These are phyloP conservation scores for Siniperca undulata DNA, from an alignment of 2,797 vertebrate genomes.

Conservation along the genomic window DNA sequence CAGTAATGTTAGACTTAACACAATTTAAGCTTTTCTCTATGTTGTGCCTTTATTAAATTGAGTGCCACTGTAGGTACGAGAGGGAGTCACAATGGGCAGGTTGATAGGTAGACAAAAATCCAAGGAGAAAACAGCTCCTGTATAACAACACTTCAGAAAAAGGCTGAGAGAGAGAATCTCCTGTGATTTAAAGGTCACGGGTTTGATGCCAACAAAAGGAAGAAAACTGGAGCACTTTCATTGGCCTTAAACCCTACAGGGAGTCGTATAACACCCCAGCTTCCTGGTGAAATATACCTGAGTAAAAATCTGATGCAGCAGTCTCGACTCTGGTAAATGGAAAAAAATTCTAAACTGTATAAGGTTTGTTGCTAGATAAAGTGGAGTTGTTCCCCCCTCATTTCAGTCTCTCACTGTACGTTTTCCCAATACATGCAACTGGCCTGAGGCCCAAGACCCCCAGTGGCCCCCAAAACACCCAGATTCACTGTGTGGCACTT, in stretches of 20 bases:
- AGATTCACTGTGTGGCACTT: slow-evolving; percentile 37
- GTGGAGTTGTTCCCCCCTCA: neutral
- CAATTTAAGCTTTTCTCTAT: slow-evolving; percentile 65
- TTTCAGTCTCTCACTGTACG: neutral
- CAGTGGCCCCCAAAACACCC: slow-evolving; percentile 1
- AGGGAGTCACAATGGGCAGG: slow-evolving; percentile 45
- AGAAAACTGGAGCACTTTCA: slow-evolving; percentile 63
- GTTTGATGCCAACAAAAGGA: slow-evolving; percentile 66
- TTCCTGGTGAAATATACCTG: slow-evolving; percentile 36
- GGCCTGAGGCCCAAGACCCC: neutral
- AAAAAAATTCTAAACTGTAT: slow-evolving; percentile 4
- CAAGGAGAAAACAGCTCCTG: slow-evolving; percentile 51
- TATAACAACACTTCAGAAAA: slow-evolving; percentile 61
- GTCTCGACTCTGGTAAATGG: slow-evolving; percentile 24
- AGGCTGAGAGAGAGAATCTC: slow-evolving; percentile 54
- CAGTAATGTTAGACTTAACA: slow-evolving; percentile 62
- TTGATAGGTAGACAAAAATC: slow-evolving; percentile 66
- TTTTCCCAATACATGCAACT: neutral
- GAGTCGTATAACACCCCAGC: slow-evolving; percentile 47
- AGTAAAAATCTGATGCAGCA: slow-evolving; percentile 53
- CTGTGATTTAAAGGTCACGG: slow-evolving; percentile 72
- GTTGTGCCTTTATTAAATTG: slow-evolving; percentile 72
- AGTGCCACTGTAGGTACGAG: slow-evolving; percentile 29
- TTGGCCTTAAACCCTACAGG: slow-evolving; percentile 47
- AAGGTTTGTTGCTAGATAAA: slow-evolving; percentile 18